phyloP scores from a whole-genome alignment of 2,888 invertebrate genomes.

The Machimus rusticus region DNA sequence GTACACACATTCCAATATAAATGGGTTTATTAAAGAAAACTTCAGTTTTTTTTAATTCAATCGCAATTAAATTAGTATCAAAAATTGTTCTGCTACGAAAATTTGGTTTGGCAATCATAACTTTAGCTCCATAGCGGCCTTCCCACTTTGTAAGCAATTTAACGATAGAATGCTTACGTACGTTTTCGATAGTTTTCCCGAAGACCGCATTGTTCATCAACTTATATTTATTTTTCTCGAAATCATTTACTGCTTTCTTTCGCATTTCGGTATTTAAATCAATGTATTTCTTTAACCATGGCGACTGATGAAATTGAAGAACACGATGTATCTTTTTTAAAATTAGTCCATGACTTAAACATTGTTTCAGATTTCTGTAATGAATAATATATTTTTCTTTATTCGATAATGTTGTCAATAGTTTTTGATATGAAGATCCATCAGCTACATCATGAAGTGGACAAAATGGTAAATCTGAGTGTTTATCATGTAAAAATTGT shows the following conservation, averaged over 20 bases:
- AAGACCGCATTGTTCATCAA: neutral
- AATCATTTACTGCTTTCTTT: neutral
- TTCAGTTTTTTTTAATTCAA: too few species aligned
- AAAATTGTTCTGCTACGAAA: too few species aligned
- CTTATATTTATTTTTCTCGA: neutral
- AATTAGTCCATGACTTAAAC: neutral
- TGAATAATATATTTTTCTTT: slow-evolving; percentile 55
- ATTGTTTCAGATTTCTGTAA: slow-evolving; percentile 54
- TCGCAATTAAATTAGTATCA: too few species aligned
- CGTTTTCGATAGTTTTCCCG: neutral
- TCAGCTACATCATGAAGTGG: slow-evolving; percentile 48
- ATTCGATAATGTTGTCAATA: slow-evolving; percentile 50
- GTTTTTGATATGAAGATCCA: slow-evolving; percentile 47
- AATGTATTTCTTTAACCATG: too few species aligned
- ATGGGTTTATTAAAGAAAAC: too few species aligned
- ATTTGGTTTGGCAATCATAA: too few species aligned
- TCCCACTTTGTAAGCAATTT: neutral
- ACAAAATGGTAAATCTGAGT: slow-evolving; percentile 51
- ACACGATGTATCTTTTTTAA: neutral
- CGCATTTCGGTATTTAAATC: too few species aligned
- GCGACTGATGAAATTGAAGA: too few species aligned
- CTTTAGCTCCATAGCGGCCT: too few species aligned
- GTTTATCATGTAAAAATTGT: slow-evolving; percentile 51
- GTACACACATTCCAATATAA: too few species aligned
- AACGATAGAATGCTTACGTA: neutral